Evolutionary conservation across 1,140 invertebrate species (phyloP), one percentile per base, ranked within the genome.

Genomic region (Drosophila melanica): DNA sequence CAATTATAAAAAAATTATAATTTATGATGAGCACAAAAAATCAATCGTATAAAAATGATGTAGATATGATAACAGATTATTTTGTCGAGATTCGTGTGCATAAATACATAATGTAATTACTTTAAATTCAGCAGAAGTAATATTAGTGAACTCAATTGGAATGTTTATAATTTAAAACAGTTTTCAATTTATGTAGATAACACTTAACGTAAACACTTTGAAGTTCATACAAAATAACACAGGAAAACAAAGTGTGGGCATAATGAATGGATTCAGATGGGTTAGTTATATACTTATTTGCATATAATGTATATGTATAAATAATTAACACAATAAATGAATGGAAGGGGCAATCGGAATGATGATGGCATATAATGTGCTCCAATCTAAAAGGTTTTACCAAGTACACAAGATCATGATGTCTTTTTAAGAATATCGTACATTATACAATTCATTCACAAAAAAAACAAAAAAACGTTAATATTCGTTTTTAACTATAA

Each of bases 201-300:
- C 78, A 85, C 69, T 78, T 86, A 81, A 51, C 69, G 20, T 42
- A 78, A 66, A 80, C 27, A 33, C 14, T 54, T 33, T 62, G 27
- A 60, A 50, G 50, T 50, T 51, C 44, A 39, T 41, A 50, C 7
- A 39, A 77, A 23, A 54, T 47, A 77, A 73, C 67, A 73, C 33
- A 60, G 62, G 62, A 14, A 20, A 45, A 12, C 37, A 45, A 37
- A 27, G 8, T 12, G 12, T 44, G 11, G n/a, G 8, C 8, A 45
- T 42, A 51, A 59, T 14, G 18, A 44, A 42, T 4, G 35, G 18
- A 35, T 18, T 27, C 11, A 5, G 18, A 57, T 16, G 18, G 47
- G 55, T 69, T 58, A 75, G 70, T 65, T 78, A 68, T 58, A 79
- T 65, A 71, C 45, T 60, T 27, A 23, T 10, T 18, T 37, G 37